Conservation (phyloP, 2,797 vertebrate species). For the Oryzias dopingdopingensis region DNA sequence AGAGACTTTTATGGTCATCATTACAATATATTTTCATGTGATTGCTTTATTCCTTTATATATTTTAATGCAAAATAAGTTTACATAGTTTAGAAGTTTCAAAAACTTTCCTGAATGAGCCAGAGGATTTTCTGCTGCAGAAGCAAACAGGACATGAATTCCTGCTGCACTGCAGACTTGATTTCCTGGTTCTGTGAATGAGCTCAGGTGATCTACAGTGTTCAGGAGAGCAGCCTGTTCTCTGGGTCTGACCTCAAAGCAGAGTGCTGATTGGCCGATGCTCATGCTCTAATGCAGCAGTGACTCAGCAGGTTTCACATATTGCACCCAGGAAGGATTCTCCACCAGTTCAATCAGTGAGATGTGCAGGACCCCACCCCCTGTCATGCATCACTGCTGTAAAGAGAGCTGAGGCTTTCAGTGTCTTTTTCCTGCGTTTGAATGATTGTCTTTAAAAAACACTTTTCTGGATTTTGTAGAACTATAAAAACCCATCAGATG, state of each 20-base stretch:
- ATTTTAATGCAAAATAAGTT: constrained; percentile 45
- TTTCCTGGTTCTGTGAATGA: too few species aligned
- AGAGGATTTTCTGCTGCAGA: too few species aligned
- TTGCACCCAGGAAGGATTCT: constrained; percentile 16
- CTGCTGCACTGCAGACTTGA: too few species aligned
- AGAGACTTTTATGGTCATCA: too few species aligned
- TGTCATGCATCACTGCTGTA: background rate
- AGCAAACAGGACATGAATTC: too few species aligned
- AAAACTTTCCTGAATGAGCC: background rate
- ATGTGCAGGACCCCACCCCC: constrained; percentile 15
- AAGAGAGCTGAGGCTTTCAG: background rate
- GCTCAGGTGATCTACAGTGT: background rate
- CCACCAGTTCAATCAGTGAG: constrained; percentile 15
- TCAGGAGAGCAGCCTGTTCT: background rate
- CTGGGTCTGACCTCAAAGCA: constrained; percentile 17
- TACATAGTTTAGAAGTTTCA: constrained; percentile 5
- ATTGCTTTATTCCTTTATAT: background rate
- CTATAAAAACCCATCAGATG: background rate
- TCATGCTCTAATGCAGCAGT: constrained; percentile 55
- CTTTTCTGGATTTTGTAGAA: background rate
- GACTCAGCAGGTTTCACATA: constrained; percentile 55
- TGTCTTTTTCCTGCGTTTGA: too few species aligned
- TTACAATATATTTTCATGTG: too few species aligned
- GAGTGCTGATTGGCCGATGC: constrained; percentile 38
- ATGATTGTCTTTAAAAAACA: background rate